A percentile compares a stretch with the other conserved stretches of the same genome.
phyloP scores from a whole-genome alignment of 2,888 invertebrate species.

The Metallyticus violacea region DNA sequence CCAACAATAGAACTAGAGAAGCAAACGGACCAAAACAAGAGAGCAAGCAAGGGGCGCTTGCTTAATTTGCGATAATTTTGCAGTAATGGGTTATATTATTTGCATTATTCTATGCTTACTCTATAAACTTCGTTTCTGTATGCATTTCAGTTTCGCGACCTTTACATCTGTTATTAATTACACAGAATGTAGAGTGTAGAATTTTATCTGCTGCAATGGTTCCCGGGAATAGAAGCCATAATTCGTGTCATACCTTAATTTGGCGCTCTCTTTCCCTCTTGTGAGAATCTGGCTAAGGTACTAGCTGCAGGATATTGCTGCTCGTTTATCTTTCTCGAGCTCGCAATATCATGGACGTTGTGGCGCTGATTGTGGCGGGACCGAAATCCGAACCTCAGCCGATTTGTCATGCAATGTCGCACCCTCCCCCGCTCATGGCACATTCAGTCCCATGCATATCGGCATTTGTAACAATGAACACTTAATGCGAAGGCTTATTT shows the following conservation, averaged over 20 bases:
- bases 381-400: constrained; percentile 28
- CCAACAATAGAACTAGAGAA: too few species aligned
- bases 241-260: neutral
- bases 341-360: constrained; percentile 41
- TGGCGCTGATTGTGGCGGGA: constrained; percentile 34
- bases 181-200: neutral
- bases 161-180: neutral
- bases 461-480: neutral
- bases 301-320: constrained; percentile 46
- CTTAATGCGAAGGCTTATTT: too few species aligned
- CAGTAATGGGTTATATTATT: too few species aligned
- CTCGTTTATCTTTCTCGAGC: constrained; percentile 46
- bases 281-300: neutral
- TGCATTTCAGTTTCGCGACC: neutral
- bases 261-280: neutral
- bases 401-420: constrained; percentile 24
- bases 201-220: neutral
- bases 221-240: neutral
- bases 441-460: neutral
- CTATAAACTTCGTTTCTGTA: neutral
- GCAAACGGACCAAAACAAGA: too few species aligned
- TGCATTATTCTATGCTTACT: neutral
- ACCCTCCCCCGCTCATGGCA: neutral
- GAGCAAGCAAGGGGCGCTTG: too few species aligned
- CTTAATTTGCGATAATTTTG: too few species aligned